Evolutionary conservation across 2,797 vertebrate species (phyloP).

Genomic region (Sebastes reedi): DNA sequence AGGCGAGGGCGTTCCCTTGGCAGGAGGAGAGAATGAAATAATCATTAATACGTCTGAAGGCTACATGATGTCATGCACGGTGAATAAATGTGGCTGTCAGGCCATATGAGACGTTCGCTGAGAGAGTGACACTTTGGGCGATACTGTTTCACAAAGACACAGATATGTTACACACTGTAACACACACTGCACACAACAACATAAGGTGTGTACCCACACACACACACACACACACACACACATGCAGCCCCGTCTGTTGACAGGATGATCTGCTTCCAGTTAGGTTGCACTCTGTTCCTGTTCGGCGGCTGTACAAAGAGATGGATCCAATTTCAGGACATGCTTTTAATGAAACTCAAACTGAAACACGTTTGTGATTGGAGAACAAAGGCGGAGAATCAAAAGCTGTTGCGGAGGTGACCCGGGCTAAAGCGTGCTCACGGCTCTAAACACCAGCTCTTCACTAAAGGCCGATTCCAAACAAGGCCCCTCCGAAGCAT

Average conservation of each 20-base stretch:
- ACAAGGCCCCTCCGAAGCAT: constrained; percentile 67
- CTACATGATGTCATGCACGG: constrained; percentile 68
- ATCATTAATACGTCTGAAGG: constrained; percentile 70
- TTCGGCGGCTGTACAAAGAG: constrained; percentile 68
- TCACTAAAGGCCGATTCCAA: constrained; percentile 61
- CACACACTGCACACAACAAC: constrained; percentile 23
- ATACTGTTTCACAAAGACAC: constrained; percentile 45
- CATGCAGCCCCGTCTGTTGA: constrained; percentile 28
- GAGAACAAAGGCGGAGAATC: constrained; percentile 77
- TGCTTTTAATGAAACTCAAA: constrained; percentile 85
- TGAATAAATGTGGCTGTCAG: constrained; percentile 48
- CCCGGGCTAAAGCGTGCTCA: constrained; percentile 49
- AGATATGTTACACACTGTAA: constrained; percentile 28
- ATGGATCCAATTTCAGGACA: constrained; percentile 78
- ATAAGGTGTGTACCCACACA: constrained; percentile 15
- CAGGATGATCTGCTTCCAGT: constrained; percentile 80
- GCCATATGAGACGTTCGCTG: constrained; percentile 16
- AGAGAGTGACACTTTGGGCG: constrained; percentile 43
- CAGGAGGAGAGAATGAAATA: constrained; percentile 62
- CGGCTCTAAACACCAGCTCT: constrained; percentile 64
- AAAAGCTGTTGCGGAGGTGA: constrained; percentile 69
- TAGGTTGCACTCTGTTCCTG: constrained; percentile 72
- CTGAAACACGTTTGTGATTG: constrained; percentile 78
- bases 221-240: constrained; percentile 19
- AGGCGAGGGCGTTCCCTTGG: constrained; percentile 60